Evolutionary conservation across 2,797 vertebrate genomes (phyloP).

Genomic region (Eidolon dupreanum): DNA sequence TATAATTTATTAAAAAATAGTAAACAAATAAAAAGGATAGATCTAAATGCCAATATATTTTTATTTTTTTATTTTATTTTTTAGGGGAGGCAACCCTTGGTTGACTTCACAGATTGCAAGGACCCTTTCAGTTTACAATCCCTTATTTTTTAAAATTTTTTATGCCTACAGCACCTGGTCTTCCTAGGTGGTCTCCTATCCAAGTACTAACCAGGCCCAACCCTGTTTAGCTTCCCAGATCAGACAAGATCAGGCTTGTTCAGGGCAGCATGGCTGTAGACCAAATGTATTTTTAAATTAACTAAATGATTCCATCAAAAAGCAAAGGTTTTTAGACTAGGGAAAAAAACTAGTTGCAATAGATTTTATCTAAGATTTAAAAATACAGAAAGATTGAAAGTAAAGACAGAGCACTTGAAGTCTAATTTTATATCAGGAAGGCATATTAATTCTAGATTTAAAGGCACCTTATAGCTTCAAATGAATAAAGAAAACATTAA

Average conservation of each 20-base stretch:
- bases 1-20: background rate
- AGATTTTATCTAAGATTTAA: background rate
- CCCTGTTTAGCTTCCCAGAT: no score
- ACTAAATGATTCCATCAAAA: background rate
- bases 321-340: background rate
- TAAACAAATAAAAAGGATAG: background rate
- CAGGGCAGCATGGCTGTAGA: no score
- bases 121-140: no score
- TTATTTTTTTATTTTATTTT: no score
- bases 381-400: background rate
- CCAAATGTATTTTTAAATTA: background rate
- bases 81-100: no score
- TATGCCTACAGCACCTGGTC: no score
- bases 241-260: no score
- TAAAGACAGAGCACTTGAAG: background rate
- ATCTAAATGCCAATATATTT: background rate
- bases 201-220: no score
- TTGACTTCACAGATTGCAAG: no score
- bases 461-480: background rate
- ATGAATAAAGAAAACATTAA: background rate
- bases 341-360: background rate
- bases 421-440: conserved; percentile 1
- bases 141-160: no score
- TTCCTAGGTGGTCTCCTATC: no score
- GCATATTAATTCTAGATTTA: background rate